Evolutionary conservation across 2,888 invertebrate species (phyloP), one percentile per base, ranked within the genome.

Genomic region (Prenolepis imparis): DNA sequence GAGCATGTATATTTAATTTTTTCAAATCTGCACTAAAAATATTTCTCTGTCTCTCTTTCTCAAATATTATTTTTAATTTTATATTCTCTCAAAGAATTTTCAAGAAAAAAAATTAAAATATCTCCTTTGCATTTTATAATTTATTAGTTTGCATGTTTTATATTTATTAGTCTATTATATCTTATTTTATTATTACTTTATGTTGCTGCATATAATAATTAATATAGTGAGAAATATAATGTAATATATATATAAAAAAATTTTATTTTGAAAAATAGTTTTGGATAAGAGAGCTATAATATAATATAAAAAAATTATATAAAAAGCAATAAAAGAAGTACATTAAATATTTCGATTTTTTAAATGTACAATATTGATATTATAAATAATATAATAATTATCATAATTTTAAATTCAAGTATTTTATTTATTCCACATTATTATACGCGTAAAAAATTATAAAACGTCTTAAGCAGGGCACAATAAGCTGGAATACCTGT

Each of bases 1-100:
- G 59, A 80, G 21, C 44, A 59, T 72, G 24, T 80, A 73, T 80
- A 73, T 80, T 74, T 73, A 72, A 12, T 8, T 44, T 72, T 36
- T 59, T 18, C 32, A 21, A 15, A 15, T 28, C 4, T 32, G n/a
- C 68, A 32, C n/a, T 15, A 32, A 15, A 68, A n/a, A 32, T 12
- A 44, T 67, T 28, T 44, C 15, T 44, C 15, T 44, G 3, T 44
- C 18, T 44, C 0, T 44, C 44, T 24, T 9, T 41, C 32, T 11
- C n/a, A 32, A 39, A 41, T 12, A 48, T 52, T 4, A 68, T 11
- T 11, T 68, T 48, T 28, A 68, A 32, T 52, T 32, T 52, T 32
- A 52, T 28, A 52, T 68, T 52, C 48, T 68, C n/a, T 52, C 52
- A 11, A 68, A 5, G 15, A 15, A 15, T 59, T 24, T 32, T 21